Evolutionary conservation across 2,888 invertebrate genomes (phyloP), one percentile per base, ranked within the genome.

Genomic region (Xanthorhoe designata): DNA sequence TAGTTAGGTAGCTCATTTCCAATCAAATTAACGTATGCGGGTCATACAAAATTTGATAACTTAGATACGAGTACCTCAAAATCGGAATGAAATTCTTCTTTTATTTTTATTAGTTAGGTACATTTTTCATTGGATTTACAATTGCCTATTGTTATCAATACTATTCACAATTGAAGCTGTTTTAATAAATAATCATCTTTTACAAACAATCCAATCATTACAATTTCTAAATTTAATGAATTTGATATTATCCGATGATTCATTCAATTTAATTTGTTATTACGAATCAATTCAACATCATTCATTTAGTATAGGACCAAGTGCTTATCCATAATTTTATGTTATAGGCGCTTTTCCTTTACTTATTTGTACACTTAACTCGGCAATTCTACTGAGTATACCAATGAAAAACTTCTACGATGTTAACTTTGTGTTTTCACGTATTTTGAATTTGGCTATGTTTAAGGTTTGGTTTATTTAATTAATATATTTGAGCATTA

Each of bases 41-140:
- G 90, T 60, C 88, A 84, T 91, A 88, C 81, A 82, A 68, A 69
- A 71, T 79, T 81, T 84, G 85, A 83, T 70, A 71, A 62, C 57
- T 50, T n/a, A n/a, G n/a, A n/a, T n/a, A n/a, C 42, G 61, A 64
- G 63, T 64, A 64, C 59, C 60, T 70, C 60, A 60, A 70, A 68
- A 69, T 74, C 57, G 64, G 75, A 73, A 71, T 71, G 73, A 68
- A 75, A 70, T 72, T 73, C 76, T 78, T 75, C 68, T 70, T 60
- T 69, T 52, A 65, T 56, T 61, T 66, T 53, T 63, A 61, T 72
- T 58, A 62, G 61, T 62, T 60, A 66, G 19, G 42, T 61, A 45
- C 13, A 47, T 24, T 90, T 90, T 91, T 90, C 89, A 90, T 91
- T 90, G 90, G 90, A 81, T 83, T 83, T 77, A 63, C 50, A 81